Percentiles rank a stretch among this genome's conserved stretches.
These are phyloP conservation scores for Brachionus plicatilis DNA, from an alignment of 1,140 invertebrate genomes.

Conservation along the genomic window DNA sequence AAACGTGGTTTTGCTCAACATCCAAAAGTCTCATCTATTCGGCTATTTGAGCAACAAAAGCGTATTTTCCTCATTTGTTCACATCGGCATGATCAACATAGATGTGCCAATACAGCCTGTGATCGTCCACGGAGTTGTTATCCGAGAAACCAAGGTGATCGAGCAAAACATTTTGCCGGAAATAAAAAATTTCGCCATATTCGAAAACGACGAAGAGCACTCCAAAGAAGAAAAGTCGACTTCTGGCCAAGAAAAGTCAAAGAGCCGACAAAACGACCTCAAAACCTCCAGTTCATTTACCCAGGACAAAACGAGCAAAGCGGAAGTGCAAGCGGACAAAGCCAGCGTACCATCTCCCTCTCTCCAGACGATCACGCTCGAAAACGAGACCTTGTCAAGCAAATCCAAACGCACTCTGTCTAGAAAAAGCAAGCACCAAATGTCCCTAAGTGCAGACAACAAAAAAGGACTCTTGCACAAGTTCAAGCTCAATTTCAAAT, in stretches of 20 bases:
- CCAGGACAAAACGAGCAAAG: neutral
- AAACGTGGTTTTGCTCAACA: conserved; percentile 84
- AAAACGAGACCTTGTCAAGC: neutral
- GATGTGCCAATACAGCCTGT: conserved; percentile 95
- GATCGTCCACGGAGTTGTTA: conserved; percentile 92
- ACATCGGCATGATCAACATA: conserved; percentile 78
- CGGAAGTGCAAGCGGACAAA: neutral
- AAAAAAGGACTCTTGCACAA: conserved; percentile 20
- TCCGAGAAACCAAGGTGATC: conserved; percentile 81
- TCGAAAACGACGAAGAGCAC: conserved; percentile 24
- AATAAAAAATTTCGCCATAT: conserved; percentile 40
- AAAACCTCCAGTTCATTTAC: neutral
- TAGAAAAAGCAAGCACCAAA: conserved; percentile 12
- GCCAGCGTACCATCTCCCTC: neutral
- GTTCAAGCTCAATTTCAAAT: neutral
- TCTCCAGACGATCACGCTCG: neutral
- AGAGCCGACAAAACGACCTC: neutral
- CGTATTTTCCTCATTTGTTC: conserved; percentile 67
- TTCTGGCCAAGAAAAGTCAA: neutral
- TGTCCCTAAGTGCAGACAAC: neutral
- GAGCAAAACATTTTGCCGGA: conserved; percentile 55
- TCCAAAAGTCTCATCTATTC: conserved; percentile 82
- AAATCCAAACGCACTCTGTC: neutral
- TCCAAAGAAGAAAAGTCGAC: conserved; percentile 2
- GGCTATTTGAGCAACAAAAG: conserved; percentile 59